phyloP scores from a whole-genome alignment of 2,888 invertebrate genomes.

The Coenonympha glycerion region DNA sequence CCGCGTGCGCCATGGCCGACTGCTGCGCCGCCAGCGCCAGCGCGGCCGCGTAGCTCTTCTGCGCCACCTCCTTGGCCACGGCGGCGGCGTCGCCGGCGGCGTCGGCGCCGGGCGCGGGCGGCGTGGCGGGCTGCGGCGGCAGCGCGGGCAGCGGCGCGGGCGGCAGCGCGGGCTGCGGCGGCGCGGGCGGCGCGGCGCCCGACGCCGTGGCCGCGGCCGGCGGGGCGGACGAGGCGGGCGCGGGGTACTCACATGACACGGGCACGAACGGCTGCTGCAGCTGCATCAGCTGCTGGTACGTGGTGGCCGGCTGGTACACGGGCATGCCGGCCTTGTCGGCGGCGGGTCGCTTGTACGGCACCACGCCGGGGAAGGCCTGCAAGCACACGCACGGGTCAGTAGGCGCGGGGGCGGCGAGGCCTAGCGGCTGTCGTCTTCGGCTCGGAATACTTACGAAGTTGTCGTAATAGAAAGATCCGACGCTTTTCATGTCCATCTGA shows the following conservation, averaged over 20 bases:
- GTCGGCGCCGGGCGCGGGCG: slow-evolving; percentile 30
- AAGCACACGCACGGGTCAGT: slow-evolving; percentile 26
- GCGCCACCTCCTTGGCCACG: slow-evolving; percentile 87
- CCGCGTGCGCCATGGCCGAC: slow-evolving; percentile 63
- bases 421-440: slow-evolving; percentile 7
- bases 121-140: slow-evolving; percentile 20
- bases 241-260: slow-evolving; percentile 98
- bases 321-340: slow-evolving; percentile 97
- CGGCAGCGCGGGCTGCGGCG: slow-evolving; percentile 49
- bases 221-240: slow-evolving; percentile 80
- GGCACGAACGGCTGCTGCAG: slow-evolving; percentile 97
- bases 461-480: slow-evolving; percentile 96
- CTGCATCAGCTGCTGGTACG: slow-evolving; percentile 97
- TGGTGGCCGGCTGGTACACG: slow-evolving; percentile 94
- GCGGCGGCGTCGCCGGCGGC: slow-evolving; percentile 77
- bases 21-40: slow-evolving; percentile 67
- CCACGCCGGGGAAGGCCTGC: slow-evolving; percentile 96
- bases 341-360: slow-evolving; percentile 96
- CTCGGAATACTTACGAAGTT: slow-evolving; percentile 91
- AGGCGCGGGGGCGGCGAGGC: slow-evolving; percentile 5
- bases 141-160: slow-evolving; percentile 64
- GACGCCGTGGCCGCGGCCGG: slow-evolving; percentile 61
- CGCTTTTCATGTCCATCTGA: slow-evolving; percentile 97
- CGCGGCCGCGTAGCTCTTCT: slow-evolving; percentile 87
- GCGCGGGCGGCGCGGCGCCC: slow-evolving; percentile 39